Evolutionary conservation across 2,113 vertebrate genomes (phyloP).

Genomic region (Ursus arctos): DNA sequence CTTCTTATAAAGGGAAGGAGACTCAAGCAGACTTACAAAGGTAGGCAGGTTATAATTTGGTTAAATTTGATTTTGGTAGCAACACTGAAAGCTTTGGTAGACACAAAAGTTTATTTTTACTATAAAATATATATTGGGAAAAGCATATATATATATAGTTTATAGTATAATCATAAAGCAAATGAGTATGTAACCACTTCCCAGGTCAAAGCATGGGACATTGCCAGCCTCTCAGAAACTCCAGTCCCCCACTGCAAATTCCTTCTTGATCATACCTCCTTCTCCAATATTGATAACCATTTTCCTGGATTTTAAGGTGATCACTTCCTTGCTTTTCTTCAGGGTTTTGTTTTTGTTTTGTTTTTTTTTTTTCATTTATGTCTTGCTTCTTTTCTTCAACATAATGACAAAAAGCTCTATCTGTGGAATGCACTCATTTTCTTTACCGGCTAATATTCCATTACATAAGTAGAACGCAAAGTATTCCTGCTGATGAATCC

Average conservation of each 20-base stretch:
- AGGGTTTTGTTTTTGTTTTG: neutral
- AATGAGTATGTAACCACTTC: neutral
- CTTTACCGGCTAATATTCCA: neutral
- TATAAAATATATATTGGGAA: neutral
- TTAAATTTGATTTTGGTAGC: neutral
- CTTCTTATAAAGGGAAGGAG: neutral
- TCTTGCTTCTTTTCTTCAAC: neutral
- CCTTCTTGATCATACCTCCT: neutral
- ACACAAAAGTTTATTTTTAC: neutral
- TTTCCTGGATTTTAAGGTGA: neutral
- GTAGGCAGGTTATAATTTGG: neutral
- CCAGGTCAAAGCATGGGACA: neutral
- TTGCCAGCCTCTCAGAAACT: neutral
- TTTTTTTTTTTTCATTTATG: neutral
- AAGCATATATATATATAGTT: neutral
- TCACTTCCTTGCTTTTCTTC: neutral
- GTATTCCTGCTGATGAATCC: neutral
- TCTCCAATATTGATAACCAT: neutral
- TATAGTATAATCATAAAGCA: neutral
- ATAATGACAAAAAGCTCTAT: neutral
- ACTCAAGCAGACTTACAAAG: neutral
- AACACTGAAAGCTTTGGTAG: neutral
- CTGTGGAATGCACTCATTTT: neutral
- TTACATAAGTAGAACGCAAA: neutral
- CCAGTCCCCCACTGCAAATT: neutral